These are phyloP conservation scores for Trichosurus vulpecula DNA, from an alignment of 2,797 vertebrate genomes.

Conservation along the genomic window DNA sequence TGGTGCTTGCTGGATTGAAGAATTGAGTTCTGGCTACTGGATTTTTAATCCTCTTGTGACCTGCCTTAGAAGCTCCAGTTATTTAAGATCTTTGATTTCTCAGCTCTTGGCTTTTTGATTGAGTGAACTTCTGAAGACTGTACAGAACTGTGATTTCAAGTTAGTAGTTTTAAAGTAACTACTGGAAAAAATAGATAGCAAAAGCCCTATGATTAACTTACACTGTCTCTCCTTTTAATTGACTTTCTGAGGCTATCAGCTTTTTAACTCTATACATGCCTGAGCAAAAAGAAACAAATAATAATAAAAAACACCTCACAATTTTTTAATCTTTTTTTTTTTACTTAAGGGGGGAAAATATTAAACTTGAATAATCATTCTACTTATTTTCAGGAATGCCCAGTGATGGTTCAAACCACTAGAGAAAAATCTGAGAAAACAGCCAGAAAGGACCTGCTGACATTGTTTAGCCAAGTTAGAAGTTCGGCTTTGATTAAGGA, in stretches of 20 bases:
- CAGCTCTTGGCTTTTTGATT: conserved; percentile 96
- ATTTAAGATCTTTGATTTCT: conserved; percentile 99
- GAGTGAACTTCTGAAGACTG: conserved; percentile 95
- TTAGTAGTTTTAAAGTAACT: conserved; percentile 86
- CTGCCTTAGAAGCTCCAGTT: conserved; percentile 95
- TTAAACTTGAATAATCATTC: neutral
- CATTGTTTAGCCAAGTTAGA: neutral
- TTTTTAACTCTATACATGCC: conserved; percentile 76
- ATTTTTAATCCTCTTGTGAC: conserved; percentile 99
- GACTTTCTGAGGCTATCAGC: conserved; percentile 83
- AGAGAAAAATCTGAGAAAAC: neutral
- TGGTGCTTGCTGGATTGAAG: conserved; percentile 92
- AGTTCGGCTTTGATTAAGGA: neutral
- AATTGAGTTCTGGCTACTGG: conserved; percentile 95
- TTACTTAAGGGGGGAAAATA: conserved; percentile 7
- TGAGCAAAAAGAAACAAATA: neutral
- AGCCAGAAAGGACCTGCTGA: neutral
- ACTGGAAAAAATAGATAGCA: conserved; percentile 85
- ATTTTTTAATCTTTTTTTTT: conserved; percentile 45
- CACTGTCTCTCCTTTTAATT: conserved; percentile 82
- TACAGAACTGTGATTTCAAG: conserved; percentile 88
- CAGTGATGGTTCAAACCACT: conserved; percentile 1
- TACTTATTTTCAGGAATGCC: neutral
- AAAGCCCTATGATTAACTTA: conserved; percentile 85
- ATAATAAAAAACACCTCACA: neutral